Percentiles rank a stretch among this genome's conserved stretches.
Conservation (phyloP, 2,888 invertebrate species). For the Thereva unica region DNA sequence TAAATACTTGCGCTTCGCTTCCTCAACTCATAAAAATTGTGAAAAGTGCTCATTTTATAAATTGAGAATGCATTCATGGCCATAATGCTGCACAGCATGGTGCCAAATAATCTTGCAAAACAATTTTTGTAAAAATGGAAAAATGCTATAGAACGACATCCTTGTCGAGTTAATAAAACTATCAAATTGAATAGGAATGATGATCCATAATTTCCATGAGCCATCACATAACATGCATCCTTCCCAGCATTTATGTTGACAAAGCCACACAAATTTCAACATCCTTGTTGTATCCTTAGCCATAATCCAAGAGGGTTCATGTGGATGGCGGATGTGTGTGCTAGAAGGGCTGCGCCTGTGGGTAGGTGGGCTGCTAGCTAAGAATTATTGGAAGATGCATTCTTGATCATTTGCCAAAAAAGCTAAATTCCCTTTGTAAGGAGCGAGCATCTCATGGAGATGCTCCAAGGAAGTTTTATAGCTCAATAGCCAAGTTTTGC, state of each 20-base stretch:
- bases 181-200: slow-evolving; percentile 42
- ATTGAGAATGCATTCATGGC: slow-evolving; percentile 24
- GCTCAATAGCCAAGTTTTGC: slow-evolving; percentile 39
- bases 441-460: slow-evolving; percentile 16
- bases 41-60: slow-evolving; percentile 14
- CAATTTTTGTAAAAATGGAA: slow-evolving; percentile 35
- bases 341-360: no score
- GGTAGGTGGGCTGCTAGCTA: background rate
- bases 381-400: slow-evolving; percentile 31
- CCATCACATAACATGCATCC: slow-evolving; percentile 28
- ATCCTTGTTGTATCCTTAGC: slow-evolving; percentile 8
- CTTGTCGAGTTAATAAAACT: slow-evolving; percentile 40
- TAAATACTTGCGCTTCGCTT: slow-evolving; percentile 2
- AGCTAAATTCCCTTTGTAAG: slow-evolving; percentile 32
- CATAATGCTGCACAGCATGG: slow-evolving; percentile 20
- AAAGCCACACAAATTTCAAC: slow-evolving; percentile 26
- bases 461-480: slow-evolving; percentile 41
- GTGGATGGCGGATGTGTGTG: no score
- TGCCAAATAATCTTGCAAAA: slow-evolving; percentile 27
- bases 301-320: no score
- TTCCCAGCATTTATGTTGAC: slow-evolving; percentile 24
- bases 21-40: background rate
- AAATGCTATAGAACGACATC: slow-evolving; percentile 16
- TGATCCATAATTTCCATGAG: slow-evolving; percentile 39
- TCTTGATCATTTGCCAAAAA: slow-evolving; percentile 40